Evolutionary conservation across 2,113 vertebrate species (phyloP), one percentile per base, ranked within the genome.

Genomic region (Oreochromis spilurus): DNA sequence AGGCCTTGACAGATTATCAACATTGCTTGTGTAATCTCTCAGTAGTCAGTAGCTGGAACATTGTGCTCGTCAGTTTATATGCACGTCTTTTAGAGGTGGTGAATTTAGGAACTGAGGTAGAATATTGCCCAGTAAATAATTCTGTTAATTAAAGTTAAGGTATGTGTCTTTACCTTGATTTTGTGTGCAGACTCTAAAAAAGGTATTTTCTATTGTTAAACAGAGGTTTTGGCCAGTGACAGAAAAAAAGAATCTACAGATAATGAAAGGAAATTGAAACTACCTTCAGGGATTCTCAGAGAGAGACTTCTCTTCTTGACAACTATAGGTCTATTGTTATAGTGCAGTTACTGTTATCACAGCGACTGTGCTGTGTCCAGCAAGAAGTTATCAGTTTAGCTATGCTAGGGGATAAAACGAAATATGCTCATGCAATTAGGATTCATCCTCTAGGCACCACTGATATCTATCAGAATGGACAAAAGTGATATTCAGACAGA

Each of bases 101-200:
- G 10, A 77, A 77, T 50, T 77, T 19, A 19, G 45, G 70, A 77
- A 50, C 24, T 50, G 45, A 77, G 50, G 10, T 31, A 77, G 24
- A 50, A 77, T 75, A 52, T 53, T 53, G 21, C 34, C 5, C 92
- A 93, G 93, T 96, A 95, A 96, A 96, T 96, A 93, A 96, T 95
- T 95, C 94, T 93, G 90, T 94, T 96, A 95, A 96, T 95, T 95
- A 94, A 95, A 96, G 93, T 77, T 83, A 84, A 90, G 93, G 91
- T 95, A 96, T 95, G 90, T 89, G 89, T 96, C 95, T 95, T 93
- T 90, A 86, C 88, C 84, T 87, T 36, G 53, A 88, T 86, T 92
- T 90, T 93, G 94, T 94, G 92, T 91, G 91, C 87, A 67, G 8
- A 79, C 88, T 91, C 88, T 70, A 8, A 67, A 54, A 88, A 92